Percentiles rank a stretch among this genome's conserved stretches.
These are phyloP conservation scores for Xyrauchen texanus DNA, from an alignment of 2,113 vertebrate genomes.

Conservation along the genomic window DNA sequence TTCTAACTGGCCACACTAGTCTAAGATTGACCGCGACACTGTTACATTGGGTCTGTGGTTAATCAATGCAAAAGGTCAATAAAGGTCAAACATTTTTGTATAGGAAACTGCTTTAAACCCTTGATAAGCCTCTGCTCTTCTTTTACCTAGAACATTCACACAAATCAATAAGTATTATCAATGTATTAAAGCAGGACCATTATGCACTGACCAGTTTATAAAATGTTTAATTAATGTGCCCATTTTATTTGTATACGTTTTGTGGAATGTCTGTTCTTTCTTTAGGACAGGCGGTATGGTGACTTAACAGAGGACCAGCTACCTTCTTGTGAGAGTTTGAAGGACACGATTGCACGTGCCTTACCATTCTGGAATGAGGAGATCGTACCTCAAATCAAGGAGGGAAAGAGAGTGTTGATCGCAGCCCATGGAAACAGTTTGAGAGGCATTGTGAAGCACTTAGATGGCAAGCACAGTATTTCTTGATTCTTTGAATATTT, in stretches of 20 bases:
- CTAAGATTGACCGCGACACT: too few species aligned
- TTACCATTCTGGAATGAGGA: constrained; percentile 89
- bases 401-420: constrained; percentile 85
- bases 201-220: not conserved
- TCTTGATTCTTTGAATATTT: too few species aligned
- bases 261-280: not conserved
- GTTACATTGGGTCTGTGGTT: too few species aligned
- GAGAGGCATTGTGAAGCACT: constrained; percentile 85
- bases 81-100: too few species aligned
- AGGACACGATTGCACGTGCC: constrained; percentile 86
- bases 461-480: constrained; percentile 73
- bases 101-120: not conserved
- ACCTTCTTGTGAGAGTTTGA: constrained; percentile 84
- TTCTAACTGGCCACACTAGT: too few species aligned
- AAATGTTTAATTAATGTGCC: too few species aligned
- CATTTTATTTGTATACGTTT: not conserved
- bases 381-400: constrained; percentile 85
- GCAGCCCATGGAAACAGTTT: constrained; percentile 88
- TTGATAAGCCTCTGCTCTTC: not conserved
- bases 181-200: not conserved
- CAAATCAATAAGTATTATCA: not conserved
- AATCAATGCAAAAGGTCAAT: too few species aligned
- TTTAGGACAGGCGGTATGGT: constrained; percentile 83
- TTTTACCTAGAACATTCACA: not conserved
- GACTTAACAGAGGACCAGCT: constrained; percentile 85